These are phyloP conservation scores for Drosophila fulvimacula DNA, from an alignment of 2,888 invertebrate genomes.

Conservation along the genomic window DNA sequence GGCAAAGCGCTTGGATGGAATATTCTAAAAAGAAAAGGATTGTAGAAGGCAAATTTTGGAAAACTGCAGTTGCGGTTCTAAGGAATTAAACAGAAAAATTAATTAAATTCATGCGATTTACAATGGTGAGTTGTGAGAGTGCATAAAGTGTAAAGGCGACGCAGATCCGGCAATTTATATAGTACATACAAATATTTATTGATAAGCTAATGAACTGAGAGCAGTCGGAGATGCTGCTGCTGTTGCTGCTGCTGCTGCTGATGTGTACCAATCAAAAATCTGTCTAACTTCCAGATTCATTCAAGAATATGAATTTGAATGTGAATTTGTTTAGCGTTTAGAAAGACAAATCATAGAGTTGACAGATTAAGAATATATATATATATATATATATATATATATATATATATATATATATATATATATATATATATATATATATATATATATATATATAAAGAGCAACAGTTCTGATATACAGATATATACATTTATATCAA, in stretches of 20 bases:
- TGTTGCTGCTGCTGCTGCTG: conserved; percentile 46
- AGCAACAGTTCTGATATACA: too few species aligned
- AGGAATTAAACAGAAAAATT: not conserved
- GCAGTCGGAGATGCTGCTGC: not conserved
- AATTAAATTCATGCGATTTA: not conserved
- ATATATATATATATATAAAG: too few species aligned
- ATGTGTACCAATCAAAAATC: conserved; percentile 68
- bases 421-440: too few species aligned
- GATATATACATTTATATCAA: too few species aligned
- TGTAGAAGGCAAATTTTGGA: not conserved
- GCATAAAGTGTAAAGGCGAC: not conserved
- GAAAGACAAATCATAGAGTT: not conserved
- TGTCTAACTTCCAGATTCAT: not conserved
- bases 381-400: too few species aligned
- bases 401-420: too few species aligned
- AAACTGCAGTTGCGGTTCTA: not conserved
- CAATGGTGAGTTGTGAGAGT: conserved; percentile 36
- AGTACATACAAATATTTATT: conserved; percentile 8
- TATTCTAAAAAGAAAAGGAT: conserved; percentile 1
- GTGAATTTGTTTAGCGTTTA: not conserved
- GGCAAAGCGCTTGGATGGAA: conserved; percentile 30
- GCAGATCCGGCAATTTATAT: conserved; percentile 15
- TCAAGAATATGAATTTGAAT: not conserved
- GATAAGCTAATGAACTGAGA: conserved; percentile 50
- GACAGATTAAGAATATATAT: too few species aligned